These are phyloP conservation scores for Grapholita molesta DNA, from an alignment of 1,140 invertebrate species.

Conservation along the genomic window DNA sequence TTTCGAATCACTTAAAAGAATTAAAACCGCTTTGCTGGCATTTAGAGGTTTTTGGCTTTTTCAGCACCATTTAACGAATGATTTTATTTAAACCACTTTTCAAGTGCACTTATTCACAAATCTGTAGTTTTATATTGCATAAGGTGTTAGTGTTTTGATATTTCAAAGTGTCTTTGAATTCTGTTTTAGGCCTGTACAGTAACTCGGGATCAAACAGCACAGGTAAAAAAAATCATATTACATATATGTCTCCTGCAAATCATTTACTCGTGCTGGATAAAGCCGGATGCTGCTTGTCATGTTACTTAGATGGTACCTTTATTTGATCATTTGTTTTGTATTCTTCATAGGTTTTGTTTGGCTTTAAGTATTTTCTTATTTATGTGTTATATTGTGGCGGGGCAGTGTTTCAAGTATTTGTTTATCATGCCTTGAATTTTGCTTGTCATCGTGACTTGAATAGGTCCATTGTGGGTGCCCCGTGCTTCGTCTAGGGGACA, in stretches of 20 bases:
- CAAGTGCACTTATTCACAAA: not conserved
- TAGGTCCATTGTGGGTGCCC: slow-evolving; percentile 4
- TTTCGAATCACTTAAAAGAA: not conserved
- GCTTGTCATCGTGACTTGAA: not conserved
- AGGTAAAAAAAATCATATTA: slow-evolving; percentile 46
- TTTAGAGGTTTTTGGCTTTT: not conserved
- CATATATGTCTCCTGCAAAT: not conserved
- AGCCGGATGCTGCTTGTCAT: not conserved
- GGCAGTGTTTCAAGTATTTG: not conserved
- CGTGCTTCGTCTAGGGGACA: not conserved
- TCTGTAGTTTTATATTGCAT: not conserved
- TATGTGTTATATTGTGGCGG: not conserved
- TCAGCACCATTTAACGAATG: slow-evolving; percentile 17
- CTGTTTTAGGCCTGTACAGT: slow-evolving; percentile 63
- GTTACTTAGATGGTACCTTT: not conserved
- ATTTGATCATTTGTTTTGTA: slow-evolving; percentile 2
- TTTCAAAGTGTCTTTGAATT: slow-evolving; percentile 50
- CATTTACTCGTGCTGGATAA: not conserved
- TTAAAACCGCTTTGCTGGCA: not conserved
- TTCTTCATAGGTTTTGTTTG: slow-evolving; percentile 4
- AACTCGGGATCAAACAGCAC: slow-evolving; percentile 46
- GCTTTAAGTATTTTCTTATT: slow-evolving; percentile 11
- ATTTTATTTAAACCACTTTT: not conserved
- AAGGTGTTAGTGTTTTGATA: slow-evolving; percentile 20
- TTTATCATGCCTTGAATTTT: slow-evolving; percentile 6